phyloP scores from a whole-genome alignment of 2,888 invertebrate genomes.

The Pandemis heparana region DNA sequence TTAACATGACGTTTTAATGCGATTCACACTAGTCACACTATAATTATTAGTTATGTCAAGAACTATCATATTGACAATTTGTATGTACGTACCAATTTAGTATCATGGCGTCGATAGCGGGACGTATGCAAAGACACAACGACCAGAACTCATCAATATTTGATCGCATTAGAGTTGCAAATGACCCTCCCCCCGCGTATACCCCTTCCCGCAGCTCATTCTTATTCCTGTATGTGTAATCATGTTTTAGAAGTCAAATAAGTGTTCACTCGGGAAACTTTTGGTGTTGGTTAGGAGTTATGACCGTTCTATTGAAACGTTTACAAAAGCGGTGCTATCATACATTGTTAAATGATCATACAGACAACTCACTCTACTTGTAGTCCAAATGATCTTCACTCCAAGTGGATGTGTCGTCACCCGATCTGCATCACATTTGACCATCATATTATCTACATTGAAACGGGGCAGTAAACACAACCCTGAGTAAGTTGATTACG shows the following conservation, averaged over 20 bases:
- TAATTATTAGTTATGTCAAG: too few relatives aligned
- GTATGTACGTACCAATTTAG: not conserved
- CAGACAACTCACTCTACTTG: too few relatives aligned
- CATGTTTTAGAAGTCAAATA: not conserved
- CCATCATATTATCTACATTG: too few relatives aligned
- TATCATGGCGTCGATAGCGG: not conserved
- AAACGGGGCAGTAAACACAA: not conserved
- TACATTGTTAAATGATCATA: not conserved
- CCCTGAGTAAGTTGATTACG: not conserved
- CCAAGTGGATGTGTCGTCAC: too few relatives aligned
- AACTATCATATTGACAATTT: not conserved
- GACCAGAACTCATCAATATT: slow-evolving; percentile 36
- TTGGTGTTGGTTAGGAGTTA: not conserved
- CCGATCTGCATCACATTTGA: too few relatives aligned
- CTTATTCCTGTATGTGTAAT: slow-evolving; percentile 22
- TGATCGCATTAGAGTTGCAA: slow-evolving; percentile 38
- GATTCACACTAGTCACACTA: too few relatives aligned
- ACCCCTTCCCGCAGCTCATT: slow-evolving; percentile 12
- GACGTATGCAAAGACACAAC: slow-evolving; percentile 28
- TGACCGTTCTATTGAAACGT: not conserved
- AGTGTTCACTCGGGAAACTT: slow-evolving; percentile 15
- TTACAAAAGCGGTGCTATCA: not conserved
- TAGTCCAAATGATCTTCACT: too few relatives aligned
- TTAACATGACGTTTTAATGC: too few relatives aligned
- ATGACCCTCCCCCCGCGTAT: slow-evolving; percentile 5